Evolutionary conservation across 2,113 vertebrate genomes (phyloP), one percentile per base, ranked within the genome.

Genomic region (Microcebus lehilahytsara): DNA sequence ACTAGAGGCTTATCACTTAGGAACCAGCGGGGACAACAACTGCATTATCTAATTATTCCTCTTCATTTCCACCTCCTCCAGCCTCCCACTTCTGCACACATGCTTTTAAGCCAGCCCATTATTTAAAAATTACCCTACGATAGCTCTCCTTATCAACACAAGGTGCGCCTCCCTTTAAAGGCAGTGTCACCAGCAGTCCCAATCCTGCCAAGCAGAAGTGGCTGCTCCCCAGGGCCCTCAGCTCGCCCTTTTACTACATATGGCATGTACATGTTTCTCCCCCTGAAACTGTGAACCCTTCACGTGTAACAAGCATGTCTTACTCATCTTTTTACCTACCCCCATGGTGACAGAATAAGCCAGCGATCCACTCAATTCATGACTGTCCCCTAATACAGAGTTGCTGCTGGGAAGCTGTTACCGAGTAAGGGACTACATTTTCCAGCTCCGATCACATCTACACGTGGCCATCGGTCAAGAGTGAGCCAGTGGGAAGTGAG

Each of bases 21-120:
- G 80, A 77, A 60, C 40, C 93, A 64, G 27, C 71, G 56, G 32
- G 58, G 17, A 88, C 66, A 62, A 88, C 66, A 62, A 25, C 20
- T 23, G 5, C 9, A 20, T 69, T 87, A 62, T 60, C 75, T 90
- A 86, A 84, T 87, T 27, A 91, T 30, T 81, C 81, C 14, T 97
- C 74, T 92, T 67, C 16, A n/a, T 74, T 66, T 58, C 79, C 20
- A 16, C 85, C 19, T 86, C 64, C 23, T 93, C 69, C 30, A 83
- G 49, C 23, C 37, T 62, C 30, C 79, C 9, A 51, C 40, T 88
- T 30, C 37, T 22, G 42, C 9, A 67, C n/a, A 72, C 8, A 58
- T 5, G 40, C 79, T 85, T 79, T 62, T 40, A 78, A 93, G 56
- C 34, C 49, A 92, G 83, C 74, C 8, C 49, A 69, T 30, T 77